Evolutionary conservation across 1,140 invertebrate species (phyloP).

Genomic region (Tribolium madens): DNA sequence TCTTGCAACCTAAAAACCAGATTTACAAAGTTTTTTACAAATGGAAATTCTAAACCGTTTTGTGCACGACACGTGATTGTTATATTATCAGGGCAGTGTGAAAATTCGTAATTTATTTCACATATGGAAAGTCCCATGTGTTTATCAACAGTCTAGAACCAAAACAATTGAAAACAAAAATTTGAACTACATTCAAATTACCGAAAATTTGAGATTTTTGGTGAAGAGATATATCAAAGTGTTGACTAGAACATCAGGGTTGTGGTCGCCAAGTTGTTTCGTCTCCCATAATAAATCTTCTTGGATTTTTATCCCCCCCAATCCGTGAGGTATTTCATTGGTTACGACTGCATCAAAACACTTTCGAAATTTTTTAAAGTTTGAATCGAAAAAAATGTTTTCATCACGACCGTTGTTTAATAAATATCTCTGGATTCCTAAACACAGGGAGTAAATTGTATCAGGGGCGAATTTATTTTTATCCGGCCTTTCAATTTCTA

Average conservation of each 20-base stretch:
- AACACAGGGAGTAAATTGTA: constrained; percentile 90
- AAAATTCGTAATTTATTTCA: constrained; percentile 73
- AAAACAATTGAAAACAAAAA: not conserved
- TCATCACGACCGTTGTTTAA: constrained; percentile 91
- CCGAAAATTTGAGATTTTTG: constrained; percentile 77
- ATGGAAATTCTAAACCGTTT: not conserved
- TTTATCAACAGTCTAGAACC: constrained; percentile 79
- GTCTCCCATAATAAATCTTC: constrained; percentile 94
- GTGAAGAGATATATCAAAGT: constrained; percentile 96
- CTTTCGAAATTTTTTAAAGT: constrained; percentile 90
- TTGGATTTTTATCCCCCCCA: constrained; percentile 87
- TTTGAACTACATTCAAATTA: constrained; percentile 73
- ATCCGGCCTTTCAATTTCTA: constrained; percentile 88
- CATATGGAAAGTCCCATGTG: constrained; percentile 91
- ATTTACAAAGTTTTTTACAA: not conserved
- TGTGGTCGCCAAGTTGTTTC: constrained; percentile 92
- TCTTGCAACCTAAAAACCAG: not conserved
- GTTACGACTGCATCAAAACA: constrained; percentile 85
- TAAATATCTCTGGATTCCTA: constrained; percentile 93
- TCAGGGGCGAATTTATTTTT: constrained; percentile 89
- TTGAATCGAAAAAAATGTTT: constrained; percentile 91
- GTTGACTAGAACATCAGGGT: constrained; percentile 88
- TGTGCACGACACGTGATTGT: constrained; percentile 71
- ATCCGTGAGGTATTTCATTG: constrained; percentile 70
- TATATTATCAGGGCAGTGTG: constrained; percentile 69